Evolutionary conservation across 1,140 invertebrate species (phyloP).

Genomic region (Maniola jurtina): DNA sequence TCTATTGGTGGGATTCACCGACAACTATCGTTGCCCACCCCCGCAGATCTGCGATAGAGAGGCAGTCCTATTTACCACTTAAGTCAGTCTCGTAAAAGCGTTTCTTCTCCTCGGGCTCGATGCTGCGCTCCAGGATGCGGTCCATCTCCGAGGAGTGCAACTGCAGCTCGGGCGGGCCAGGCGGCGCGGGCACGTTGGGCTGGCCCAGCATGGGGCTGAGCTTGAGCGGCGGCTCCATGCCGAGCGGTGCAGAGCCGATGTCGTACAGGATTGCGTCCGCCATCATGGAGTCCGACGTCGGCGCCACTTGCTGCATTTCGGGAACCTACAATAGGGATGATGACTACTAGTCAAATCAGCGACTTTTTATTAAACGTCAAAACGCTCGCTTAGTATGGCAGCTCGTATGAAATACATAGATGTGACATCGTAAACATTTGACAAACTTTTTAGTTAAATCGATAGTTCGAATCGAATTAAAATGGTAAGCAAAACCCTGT

Average conservation of each 20-base stretch:
- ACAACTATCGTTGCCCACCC: no score
- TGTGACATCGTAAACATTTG: no score
- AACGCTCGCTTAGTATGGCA: no score
- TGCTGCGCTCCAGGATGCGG: slow-evolving; percentile 33
- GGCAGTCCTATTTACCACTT: slow-evolving; percentile 22
- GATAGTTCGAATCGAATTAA: no score
- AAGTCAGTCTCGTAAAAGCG: slow-evolving; percentile 30
- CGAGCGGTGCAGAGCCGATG: slow-evolving; percentile 19
- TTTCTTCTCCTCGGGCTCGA: slow-evolving; percentile 36
- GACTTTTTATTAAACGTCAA: no score
- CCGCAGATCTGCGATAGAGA: not conserved
- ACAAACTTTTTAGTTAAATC: no score
- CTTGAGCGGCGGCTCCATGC: slow-evolving; percentile 1
- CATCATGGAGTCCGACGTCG: slow-evolving; percentile 22
- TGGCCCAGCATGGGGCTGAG: slow-evolving; percentile 40
- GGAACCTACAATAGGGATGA: slow-evolving; percentile 18
- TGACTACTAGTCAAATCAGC: no score
- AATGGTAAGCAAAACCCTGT: no score
- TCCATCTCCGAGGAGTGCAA: slow-evolving; percentile 51
- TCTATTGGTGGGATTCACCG: no score
- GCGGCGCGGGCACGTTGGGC: slow-evolving; percentile 31
- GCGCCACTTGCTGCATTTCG: slow-evolving; percentile 11
- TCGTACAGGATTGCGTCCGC: slow-evolving; percentile 36
- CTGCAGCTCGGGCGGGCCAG: slow-evolving; percentile 31
- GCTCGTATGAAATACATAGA: no score